Evolutionary conservation across 2,113 vertebrate genomes (phyloP).

Genomic region (Corythaixoides concolor): DNA sequence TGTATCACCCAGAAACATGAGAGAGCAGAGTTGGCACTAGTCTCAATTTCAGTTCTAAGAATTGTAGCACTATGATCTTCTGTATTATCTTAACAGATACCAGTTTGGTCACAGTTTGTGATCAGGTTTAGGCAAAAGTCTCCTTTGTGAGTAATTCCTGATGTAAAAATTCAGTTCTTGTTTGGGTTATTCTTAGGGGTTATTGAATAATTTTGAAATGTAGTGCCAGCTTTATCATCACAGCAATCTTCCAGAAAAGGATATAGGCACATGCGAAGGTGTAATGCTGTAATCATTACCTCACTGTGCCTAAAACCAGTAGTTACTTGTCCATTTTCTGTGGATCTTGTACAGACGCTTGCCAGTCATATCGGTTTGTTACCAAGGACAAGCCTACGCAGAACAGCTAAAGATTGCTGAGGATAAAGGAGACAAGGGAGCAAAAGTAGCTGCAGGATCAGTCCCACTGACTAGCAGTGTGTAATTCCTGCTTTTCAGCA

Average conservation of each 20-base stretch:
- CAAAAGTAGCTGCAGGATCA: neutral
- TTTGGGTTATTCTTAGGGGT: neutral
- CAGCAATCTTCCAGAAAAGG: neutral
- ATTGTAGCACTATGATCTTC: neutral
- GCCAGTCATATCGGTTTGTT: neutral
- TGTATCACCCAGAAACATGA: neutral
- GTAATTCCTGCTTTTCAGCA: neutral
- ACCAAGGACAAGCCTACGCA: accelerated
- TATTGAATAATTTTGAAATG: neutral
- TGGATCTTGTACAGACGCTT: neutral
- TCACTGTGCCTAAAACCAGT: neutral
- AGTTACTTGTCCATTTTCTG: neutral
- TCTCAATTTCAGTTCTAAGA: neutral
- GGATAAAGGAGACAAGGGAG: neutral
- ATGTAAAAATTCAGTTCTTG: neutral
- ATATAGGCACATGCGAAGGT: neutral
- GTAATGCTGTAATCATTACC: neutral
- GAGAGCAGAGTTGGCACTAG: neutral
- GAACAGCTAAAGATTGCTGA: neutral
- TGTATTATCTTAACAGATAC: neutral
- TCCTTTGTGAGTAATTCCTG: neutral
- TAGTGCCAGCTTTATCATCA: neutral
- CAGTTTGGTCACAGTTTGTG: neutral
- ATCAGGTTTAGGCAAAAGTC: neutral
- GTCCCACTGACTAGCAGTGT: neutral